Evolutionary conservation across 2,888 invertebrate genomes (phyloP).

Genomic region (Osmoderma eremita): DNA sequence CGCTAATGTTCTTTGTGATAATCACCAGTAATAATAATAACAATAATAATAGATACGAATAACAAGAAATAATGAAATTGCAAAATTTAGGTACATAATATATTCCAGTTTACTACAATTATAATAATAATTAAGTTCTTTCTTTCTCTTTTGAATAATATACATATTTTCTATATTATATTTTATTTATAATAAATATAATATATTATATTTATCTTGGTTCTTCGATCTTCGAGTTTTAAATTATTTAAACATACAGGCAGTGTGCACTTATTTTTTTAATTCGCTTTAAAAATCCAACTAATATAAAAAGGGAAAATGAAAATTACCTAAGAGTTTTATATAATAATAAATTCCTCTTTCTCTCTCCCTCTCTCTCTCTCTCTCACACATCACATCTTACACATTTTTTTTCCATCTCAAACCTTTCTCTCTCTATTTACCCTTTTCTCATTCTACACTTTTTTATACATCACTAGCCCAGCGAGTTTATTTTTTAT

Average conservation of each 20-base stretch:
- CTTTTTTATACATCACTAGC: conserved; percentile 50
- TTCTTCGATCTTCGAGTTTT: not conserved
- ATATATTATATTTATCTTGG: not conserved
- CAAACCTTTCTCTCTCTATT: not conserved
- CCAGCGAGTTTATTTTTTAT: conserved; percentile 43
- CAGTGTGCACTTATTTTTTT: conserved; percentile 53
- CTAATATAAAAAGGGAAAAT: conserved; percentile 17
- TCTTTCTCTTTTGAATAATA: conserved; percentile 27
- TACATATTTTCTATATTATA: not conserved
- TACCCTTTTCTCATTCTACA: not conserved
- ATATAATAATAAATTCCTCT: conserved; percentile 23
- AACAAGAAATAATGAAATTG: conserved; percentile 41
- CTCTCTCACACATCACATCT: not conserved
- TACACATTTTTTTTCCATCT: conserved; percentile 1
- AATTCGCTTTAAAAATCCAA: conserved; percentile 2
- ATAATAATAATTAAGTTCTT: conserved; percentile 18
- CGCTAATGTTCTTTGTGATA: conserved; percentile 13
- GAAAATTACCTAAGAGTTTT: conserved; percentile 29
- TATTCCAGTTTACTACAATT: conserved; percentile 24
- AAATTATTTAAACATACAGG: conserved; percentile 47
- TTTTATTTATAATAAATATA: not conserved
- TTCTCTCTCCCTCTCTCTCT: not conserved
- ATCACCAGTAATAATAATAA: conserved; percentile 10
- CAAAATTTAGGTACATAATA: conserved; percentile 51
- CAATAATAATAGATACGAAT: conserved; percentile 38